These are phyloP conservation scores for Ameiurus melas DNA, from an alignment of 2,113 vertebrate species.

Conservation along the genomic window DNA sequence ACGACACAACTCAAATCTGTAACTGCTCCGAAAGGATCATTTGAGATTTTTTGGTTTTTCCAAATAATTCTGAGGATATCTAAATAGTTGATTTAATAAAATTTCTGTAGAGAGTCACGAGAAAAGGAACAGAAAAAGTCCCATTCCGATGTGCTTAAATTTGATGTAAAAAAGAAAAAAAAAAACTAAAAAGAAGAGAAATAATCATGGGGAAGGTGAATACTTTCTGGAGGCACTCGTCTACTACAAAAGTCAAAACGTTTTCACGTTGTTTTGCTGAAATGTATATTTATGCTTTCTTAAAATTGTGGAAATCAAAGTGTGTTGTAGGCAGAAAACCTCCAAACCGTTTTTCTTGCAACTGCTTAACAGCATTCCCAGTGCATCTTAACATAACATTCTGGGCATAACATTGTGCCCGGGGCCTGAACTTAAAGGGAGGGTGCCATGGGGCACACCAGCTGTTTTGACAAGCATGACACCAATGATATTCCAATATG, in stretches of 20 bases:
- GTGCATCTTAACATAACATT: neutral
- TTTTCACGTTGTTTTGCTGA: neutral
- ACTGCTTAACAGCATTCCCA: neutral
- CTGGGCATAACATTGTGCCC: neutral
- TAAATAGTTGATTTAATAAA: neutral
- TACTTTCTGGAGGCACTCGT: neutral
- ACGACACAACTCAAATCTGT: no score
- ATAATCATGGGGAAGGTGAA: neutral
- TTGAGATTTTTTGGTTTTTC: no score
- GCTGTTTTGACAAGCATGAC: constrained; percentile 17
- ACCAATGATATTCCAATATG: constrained; percentile 23
- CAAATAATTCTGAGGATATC: no score
- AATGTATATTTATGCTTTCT: neutral
- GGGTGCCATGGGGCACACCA: constrained; percentile 13
- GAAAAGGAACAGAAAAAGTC: neutral
- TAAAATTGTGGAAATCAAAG: neutral
- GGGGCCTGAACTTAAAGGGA: neutral
- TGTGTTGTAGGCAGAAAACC: neutral
- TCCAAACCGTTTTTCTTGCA: neutral
- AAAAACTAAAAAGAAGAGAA: neutral
- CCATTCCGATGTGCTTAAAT: neutral
- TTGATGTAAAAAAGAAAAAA: no score
- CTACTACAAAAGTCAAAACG: neutral
- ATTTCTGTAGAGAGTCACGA: neutral
- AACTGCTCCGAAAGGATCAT: no score